Base-by-base conservation (phyloP, 2,888 invertebrate species). In the Conchocele bisecta region DNA sequence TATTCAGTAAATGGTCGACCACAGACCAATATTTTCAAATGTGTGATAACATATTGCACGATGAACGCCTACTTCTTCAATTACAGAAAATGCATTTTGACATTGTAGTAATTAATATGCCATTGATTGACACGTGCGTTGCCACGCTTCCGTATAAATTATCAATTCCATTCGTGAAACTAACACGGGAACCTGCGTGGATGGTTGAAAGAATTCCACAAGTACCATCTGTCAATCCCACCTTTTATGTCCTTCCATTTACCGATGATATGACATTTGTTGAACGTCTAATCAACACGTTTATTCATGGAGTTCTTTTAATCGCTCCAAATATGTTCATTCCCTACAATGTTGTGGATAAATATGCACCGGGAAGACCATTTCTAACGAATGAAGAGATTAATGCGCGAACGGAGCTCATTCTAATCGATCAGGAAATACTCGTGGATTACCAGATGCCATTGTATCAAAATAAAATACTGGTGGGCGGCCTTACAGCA, bases 361-460 rank as follows among this genome's bases (percentile, higher is more conserved):
- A 28, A 13, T 71, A 64, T 54, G 80, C 77, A 6, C 77, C 77
- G 20, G 68, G 75, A 7, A 56, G 39, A 26, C 77, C 80, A 0
- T 65, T 56, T 26, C 22, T 69, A n/a, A 42, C 67, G 13, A 59
- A 69, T 4, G 54, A 63, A 31, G 54, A 73, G 20, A 51, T 77
- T 22, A 46, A 35, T 13, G 29, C 37, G 13, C 24, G 61, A 17
- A 67, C 82, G 4, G 57, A 60, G 39, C 22, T 83, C 5, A 26
- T 69, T 57, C 42, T 84, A 7, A 24, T 68, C 6, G 79, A 79
- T 7, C 13, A 28, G 2, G 83, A 85, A 33, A 48, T 56, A 26
- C 48, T 81, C 1, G 51, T 86, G 24, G 73, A 74, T 51, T 79
- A 65, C 33, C 79, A 80, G 1, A 24, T 51, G 3, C 75, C 81